These are phyloP conservation scores for Drosophila melanica DNA, from an alignment of 1,140 invertebrate genomes.

Conservation along the genomic window DNA sequence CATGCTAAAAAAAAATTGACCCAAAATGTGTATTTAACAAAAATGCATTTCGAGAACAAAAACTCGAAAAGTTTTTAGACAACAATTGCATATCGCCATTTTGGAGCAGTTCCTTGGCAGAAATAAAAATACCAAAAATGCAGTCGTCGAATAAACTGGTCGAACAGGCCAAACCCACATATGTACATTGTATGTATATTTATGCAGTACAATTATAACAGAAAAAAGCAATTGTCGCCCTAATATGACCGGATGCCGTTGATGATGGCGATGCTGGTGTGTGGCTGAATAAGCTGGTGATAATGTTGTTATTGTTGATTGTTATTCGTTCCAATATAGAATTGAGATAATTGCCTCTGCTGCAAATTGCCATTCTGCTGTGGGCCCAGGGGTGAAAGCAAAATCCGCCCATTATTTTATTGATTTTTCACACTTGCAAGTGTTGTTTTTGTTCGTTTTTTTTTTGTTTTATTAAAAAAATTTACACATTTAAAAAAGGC, in stretches of 20 bases:
- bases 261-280: background rate
- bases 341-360: conserved; percentile 72
- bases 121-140: conserved; percentile 9
- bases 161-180: conserved; percentile 13
- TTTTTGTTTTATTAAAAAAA: conserved; percentile 34
- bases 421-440: conserved; percentile 52
- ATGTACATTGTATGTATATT: background rate
- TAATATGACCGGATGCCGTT: conserved; percentile 40
- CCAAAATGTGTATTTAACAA: no score
- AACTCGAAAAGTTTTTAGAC: no score
- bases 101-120: background rate
- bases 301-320: conserved; percentile 5
- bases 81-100: no score
- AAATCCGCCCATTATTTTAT: conserved; percentile 36
- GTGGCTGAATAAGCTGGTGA: background rate
- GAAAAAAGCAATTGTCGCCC: conserved; percentile 60
- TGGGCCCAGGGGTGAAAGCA: background rate
- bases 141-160: conserved; percentile 14
- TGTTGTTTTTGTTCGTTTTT: background rate
- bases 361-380: background rate
- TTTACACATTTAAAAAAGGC: conserved; percentile 45
- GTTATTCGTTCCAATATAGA: conserved; percentile 36
- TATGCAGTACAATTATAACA: conserved; percentile 24
- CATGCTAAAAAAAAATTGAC: no score
- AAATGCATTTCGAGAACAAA: no score